A percentile compares a stretch with the other conserved stretches of the same genome.
These are phyloP conservation scores for Hybos culiciformis DNA, from an alignment of 2,888 invertebrate species.

Conservation along the genomic window DNA sequence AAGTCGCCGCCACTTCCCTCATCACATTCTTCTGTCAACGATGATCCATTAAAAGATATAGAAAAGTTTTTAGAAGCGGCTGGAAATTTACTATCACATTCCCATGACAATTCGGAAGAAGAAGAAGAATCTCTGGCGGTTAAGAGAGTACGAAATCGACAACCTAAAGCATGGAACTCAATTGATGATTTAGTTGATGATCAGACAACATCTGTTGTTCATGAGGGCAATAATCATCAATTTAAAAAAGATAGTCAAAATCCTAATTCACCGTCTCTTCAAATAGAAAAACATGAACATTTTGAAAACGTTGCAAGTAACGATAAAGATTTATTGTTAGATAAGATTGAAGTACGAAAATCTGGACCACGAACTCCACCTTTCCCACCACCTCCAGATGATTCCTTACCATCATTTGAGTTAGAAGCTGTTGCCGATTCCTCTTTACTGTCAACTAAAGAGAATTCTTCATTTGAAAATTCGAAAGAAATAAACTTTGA, in stretches of 20 bases:
- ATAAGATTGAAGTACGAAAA: neutral
- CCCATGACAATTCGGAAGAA: neutral
- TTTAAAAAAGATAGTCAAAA: no score
- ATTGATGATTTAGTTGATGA: no score
- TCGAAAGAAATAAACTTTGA: no score
- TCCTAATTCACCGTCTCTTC: no score
- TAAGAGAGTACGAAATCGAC: no score
- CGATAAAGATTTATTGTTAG: neutral
- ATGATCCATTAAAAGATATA: slow-evolving; percentile 28
- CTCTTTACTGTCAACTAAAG: neutral
- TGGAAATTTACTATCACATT: slow-evolving; percentile 24
- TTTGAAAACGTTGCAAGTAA: neutral
- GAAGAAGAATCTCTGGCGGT: neutral
- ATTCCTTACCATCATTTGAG: neutral
- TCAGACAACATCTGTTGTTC: no score
- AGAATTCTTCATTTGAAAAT: neutral
- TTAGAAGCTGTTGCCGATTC: no score
- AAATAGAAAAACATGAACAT: neutral
- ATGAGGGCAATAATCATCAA: no score
- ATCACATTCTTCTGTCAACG: neutral
- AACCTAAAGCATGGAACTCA: no score
- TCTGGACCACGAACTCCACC: neutral
- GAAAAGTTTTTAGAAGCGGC: slow-evolving; percentile 31
- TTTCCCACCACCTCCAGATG: neutral
- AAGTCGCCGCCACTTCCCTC: neutral